These are phyloP conservation scores for Aulostomus chinensis DNA, from an alignment of 2,797 vertebrate species.

Conservation along the genomic window DNA sequence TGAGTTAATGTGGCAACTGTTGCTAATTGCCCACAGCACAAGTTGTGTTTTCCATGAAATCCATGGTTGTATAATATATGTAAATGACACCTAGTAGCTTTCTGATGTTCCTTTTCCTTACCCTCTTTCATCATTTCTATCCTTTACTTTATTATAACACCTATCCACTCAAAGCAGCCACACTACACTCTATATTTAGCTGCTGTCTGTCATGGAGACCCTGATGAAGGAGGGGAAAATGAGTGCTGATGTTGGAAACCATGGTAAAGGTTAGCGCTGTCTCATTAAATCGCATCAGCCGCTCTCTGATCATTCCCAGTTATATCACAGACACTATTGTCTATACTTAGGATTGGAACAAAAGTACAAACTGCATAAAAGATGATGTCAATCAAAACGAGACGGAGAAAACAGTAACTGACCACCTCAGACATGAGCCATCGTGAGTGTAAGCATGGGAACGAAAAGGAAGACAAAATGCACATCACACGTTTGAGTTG, in stretches of 20 bases:
- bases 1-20: constrained; percentile 19
- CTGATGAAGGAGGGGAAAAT: constrained; percentile 59
- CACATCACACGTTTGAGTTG: constrained; percentile 27
- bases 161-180: constrained; percentile 31
- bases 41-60: no score
- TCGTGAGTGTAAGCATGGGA: background rate
- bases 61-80: no score
- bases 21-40: constrained; percentile 16
- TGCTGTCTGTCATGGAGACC: constrained; percentile 47
- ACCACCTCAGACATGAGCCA: background rate
- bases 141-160: constrained; percentile 27
- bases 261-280: constrained; percentile 60
- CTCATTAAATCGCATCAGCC: constrained; percentile 48
- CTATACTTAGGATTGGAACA: constrained; percentile 37
- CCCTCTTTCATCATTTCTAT: background rate
- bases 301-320: constrained; percentile 55
- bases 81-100: no score
- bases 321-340: constrained; percentile 32
- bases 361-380: constrained; percentile 12
- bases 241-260: constrained; percentile 51
- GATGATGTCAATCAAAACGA: constrained; percentile 22
- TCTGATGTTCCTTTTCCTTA: background rate
- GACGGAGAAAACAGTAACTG: background rate
- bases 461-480: constrained; percentile 9
- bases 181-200: constrained; percentile 58